Evolutionary conservation across 2,888 invertebrate genomes (phyloP), one percentile per base, ranked within the genome.

Genomic region (Drosophila meridionalis): DNA sequence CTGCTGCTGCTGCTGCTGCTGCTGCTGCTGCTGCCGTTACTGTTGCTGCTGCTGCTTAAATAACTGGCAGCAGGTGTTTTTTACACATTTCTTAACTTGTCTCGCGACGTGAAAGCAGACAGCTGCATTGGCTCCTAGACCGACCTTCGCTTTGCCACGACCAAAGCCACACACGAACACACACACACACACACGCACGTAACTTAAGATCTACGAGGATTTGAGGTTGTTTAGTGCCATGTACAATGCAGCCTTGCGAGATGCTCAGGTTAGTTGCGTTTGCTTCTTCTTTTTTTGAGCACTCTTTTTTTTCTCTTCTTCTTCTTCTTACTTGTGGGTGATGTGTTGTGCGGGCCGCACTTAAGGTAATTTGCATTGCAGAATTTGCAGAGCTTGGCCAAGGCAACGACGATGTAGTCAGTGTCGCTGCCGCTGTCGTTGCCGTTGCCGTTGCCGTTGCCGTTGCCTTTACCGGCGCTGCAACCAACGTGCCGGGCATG

Each of bases 311-410:
- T 34, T 57, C 20, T 20, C 48, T 48, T 66, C 45, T 42, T 80
- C 78, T 79, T 85, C 73, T 76, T 82, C 73, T 88, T 80, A 68
- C 73, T 80, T 88, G 83, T 72, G 76, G 77, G 76, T 78, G 87
- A 86, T 89, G 90, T 87, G 89, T 90, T 86, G 87, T 89, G 85
- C 84, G 87, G 78, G 84, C 83, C 87, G 89, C 90, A 87, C 87
- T 87, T 87, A 90, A 90, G 90, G 87, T 87, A 87, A 87, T 87
- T 87, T 87, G 87, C 87, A 87, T 90, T 90, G 91, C 89, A 90
- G 89, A 87, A 87, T 88, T 88, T 85, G 83, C 90, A 70, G 86
- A 78, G 90, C 90, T 86, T 73, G 90, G 88, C 90, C 87, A 78
- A 80, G 80, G 87, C 76, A 78, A 86, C 67, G 69, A 48, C 67